Percentiles rank a stretch among this genome's conserved stretches.
Evolutionary conservation across 2,113 vertebrate genomes (phyloP).

Genomic region (Entelurus aequoreus): DNA sequence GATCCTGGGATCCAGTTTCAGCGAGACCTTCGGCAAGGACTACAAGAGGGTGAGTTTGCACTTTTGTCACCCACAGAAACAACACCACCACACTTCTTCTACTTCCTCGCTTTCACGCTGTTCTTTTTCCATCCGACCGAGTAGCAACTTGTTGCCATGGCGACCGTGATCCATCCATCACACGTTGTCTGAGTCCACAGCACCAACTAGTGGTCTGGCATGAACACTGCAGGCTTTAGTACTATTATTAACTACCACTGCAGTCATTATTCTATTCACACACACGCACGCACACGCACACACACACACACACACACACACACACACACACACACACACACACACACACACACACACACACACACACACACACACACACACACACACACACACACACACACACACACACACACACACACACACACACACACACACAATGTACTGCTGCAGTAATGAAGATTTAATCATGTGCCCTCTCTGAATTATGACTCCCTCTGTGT

Average conservation of each 20-base stretch:
- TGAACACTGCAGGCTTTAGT: neutral
- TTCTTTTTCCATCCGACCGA: too few species aligned
- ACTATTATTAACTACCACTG: too few species aligned
- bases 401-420: conserved; percentile 12
- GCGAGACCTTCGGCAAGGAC: conserved; percentile 96
- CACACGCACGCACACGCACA: neutral
- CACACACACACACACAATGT: conserved; percentile 7
- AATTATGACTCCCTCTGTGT: conserved; percentile 35
- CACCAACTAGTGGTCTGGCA: neutral
- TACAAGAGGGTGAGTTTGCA: conserved; percentile 84
- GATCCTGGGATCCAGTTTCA: conserved; percentile 96
- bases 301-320: too few species aligned
- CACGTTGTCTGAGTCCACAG: neutral
- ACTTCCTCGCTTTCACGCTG: neutral
- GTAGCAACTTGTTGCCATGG: neutral
- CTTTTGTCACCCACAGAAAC: too few species aligned
- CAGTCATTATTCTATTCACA: too few species aligned
- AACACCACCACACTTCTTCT: too few species aligned
- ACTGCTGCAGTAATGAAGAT: conserved; percentile 40
- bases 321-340: neutral
- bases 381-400: too few species aligned
- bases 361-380: neutral
- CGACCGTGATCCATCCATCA: neutral
- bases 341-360: conserved; percentile 13
- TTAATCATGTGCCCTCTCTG: conserved; percentile 41